These are phyloP conservation scores for Ephydatia muelleri DNA, from an alignment of 37 sponge, comb jelly and placozoan species.

Conservation along the genomic window DNA sequence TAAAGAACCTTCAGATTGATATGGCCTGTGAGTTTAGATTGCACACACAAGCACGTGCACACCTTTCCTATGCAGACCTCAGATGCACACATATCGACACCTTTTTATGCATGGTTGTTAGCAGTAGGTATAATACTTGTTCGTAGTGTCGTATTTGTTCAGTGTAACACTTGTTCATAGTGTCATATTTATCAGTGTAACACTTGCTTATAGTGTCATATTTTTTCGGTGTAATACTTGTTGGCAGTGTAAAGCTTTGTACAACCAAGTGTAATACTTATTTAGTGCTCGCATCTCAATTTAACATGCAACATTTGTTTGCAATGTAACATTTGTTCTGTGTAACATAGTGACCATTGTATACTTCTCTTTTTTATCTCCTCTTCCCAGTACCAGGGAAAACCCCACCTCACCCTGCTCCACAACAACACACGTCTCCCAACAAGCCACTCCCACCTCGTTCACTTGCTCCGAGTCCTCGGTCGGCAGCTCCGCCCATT, in stretches of 20 bases:
- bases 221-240: too few relatives aligned
- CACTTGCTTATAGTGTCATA: too few relatives aligned
- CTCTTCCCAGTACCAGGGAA: not conserved
- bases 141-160: too few relatives aligned
- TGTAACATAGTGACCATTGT: too few relatives aligned
- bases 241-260: too few relatives aligned
- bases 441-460: not conserved
- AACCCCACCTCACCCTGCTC: not conserved
- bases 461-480: not conserved
- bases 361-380: not conserved
- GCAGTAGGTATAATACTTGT: too few relatives aligned
- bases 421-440: not conserved
- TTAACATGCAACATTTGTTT: too few relatives aligned
- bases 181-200: too few relatives aligned
- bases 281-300: too few relatives aligned
- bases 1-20: slow-evolving; percentile 57
- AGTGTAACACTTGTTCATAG: too few relatives aligned
- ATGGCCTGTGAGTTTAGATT: slow-evolving; percentile 50
- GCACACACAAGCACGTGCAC: not conserved
- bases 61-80: not conserved
- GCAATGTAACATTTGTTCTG: too few relatives aligned
- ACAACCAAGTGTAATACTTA: too few relatives aligned
- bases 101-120: not conserved
- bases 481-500: not conserved
- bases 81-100: not conserved